These are phyloP conservation scores for Ctenodactylus gundi DNA, from an alignment of 2,113 vertebrate genomes.

Conservation along the genomic window DNA sequence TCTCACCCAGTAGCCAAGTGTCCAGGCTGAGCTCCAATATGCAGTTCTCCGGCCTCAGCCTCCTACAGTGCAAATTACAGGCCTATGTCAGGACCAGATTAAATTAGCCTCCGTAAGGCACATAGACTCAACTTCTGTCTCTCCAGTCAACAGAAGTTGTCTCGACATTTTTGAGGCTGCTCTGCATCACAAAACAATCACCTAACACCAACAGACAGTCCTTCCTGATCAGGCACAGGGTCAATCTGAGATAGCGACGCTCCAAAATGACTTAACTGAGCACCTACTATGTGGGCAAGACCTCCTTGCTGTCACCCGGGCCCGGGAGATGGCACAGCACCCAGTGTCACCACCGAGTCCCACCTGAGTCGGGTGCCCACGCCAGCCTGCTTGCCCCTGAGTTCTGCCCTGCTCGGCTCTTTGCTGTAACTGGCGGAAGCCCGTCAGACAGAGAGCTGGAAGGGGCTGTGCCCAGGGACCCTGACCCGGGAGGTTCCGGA, in stretches of 20 bases:
- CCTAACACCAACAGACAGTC: not conserved
- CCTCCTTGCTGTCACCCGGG: too few relatives aligned
- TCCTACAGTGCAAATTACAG: too few relatives aligned
- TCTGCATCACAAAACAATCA: not conserved
- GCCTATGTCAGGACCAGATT: too few relatives aligned
- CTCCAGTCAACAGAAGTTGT: not conserved
- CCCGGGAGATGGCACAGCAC: rapidly evolving
- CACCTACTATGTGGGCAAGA: not conserved
- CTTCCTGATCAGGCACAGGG: not conserved
- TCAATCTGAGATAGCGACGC: too few relatives aligned
- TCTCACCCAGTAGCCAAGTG: too few relatives aligned
- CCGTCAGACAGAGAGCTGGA: not conserved
- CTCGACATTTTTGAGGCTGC: not conserved
- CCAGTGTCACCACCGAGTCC: not conserved
- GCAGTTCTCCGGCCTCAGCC: too few relatives aligned
- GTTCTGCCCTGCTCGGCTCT: not conserved
- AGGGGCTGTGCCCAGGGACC: not conserved
- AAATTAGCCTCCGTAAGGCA: not conserved
- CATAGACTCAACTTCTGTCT: too few relatives aligned
- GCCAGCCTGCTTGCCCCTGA: too few relatives aligned
- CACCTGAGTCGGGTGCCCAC: too few relatives aligned
- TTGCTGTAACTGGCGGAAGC: too few relatives aligned
- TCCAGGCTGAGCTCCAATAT: too few relatives aligned
- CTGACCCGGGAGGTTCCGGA: not conserved
- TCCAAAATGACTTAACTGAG: not conserved